These are phyloP conservation scores for Caranx melampygus DNA, from an alignment of 2,113 vertebrate genomes.

Conservation along the genomic window DNA sequence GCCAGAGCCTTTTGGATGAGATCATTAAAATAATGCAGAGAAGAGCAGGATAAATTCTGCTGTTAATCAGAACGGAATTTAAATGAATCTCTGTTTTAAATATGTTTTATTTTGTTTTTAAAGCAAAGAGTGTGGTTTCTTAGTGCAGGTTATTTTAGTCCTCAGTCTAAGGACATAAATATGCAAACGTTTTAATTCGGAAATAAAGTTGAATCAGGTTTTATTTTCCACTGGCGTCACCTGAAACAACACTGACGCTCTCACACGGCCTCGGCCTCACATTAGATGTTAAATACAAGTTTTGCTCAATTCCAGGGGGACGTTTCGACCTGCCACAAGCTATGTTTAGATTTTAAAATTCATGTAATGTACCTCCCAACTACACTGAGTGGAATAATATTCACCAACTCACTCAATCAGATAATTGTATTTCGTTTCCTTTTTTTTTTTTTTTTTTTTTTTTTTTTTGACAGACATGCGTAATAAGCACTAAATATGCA, in stretches of 20 bases:
- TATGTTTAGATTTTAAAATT: slow-evolving; percentile 75
- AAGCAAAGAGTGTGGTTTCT: neutral
- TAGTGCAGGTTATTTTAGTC: neutral
- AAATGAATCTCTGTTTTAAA: neutral
- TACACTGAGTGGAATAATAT: slow-evolving; percentile 70
- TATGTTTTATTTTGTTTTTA: neutral
- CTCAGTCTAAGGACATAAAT: neutral
- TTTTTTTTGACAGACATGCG: slow-evolving; percentile 83
- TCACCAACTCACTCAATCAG: slow-evolving; percentile 67
- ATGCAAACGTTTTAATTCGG: slow-evolving; percentile 32
- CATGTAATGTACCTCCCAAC: slow-evolving; percentile 62
- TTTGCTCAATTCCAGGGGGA: slow-evolving; percentile 63
- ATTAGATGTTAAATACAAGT: slow-evolving; percentile 67
- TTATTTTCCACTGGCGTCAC: slow-evolving; percentile 29
- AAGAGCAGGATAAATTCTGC: neutral
- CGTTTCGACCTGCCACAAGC: slow-evolving; percentile 61
- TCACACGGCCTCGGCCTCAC: slow-evolving; percentile 45
- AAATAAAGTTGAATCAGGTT: slow-evolving; percentile 43
- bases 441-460: slow-evolving; percentile 18
- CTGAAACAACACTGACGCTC: slow-evolving; percentile 25
- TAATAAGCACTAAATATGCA: slow-evolving; percentile 83
- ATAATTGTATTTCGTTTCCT: slow-evolving; percentile 72
- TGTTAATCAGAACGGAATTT: slow-evolving; percentile 6
- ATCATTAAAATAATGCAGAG: neutral
- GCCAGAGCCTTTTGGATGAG: neutral